These are phyloP conservation scores for Anguilla pacifica DNA, from an alignment of 2,797 vertebrate species.

Conservation along the genomic window DNA sequence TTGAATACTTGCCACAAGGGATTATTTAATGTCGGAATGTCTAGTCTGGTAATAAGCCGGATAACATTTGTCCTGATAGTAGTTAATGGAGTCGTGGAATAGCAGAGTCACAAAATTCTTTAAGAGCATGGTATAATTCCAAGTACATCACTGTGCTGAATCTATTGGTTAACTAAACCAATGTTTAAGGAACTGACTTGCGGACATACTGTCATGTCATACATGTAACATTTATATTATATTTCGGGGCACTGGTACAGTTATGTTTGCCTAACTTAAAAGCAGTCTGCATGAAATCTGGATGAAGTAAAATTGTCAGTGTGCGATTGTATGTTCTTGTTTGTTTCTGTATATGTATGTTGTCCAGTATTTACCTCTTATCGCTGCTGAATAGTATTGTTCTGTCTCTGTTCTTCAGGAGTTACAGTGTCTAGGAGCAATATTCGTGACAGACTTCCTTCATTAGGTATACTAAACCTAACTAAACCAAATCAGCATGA, in stretches of 20 bases:
- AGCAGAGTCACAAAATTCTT: not conserved
- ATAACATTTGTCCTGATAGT: no score
- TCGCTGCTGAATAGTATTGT: constrained; percentile 29
- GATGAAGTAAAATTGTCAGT: not conserved
- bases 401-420: constrained; percentile 57
- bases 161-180: not conserved
- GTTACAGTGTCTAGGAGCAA: constrained; percentile 59
- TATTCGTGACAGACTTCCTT: constrained; percentile 71
- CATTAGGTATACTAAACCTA: constrained; percentile 62
- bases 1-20: no score
- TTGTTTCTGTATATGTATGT: not conserved
- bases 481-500: constrained; percentile 49
- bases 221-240: not conserved
- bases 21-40: no score
- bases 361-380: constrained; percentile 8
- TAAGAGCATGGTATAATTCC: not conserved
- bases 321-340: constrained; percentile 16
- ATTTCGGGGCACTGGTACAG: not conserved
- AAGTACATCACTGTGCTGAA: not conserved
- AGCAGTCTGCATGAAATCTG: not conserved
- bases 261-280: not conserved
- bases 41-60: no score
- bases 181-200: not conserved
- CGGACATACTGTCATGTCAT: not conserved
- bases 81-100: not conserved